Evolutionary conservation across 2,113 vertebrate species (phyloP).

Genomic region (Acanthochromis polyacanthus): DNA sequence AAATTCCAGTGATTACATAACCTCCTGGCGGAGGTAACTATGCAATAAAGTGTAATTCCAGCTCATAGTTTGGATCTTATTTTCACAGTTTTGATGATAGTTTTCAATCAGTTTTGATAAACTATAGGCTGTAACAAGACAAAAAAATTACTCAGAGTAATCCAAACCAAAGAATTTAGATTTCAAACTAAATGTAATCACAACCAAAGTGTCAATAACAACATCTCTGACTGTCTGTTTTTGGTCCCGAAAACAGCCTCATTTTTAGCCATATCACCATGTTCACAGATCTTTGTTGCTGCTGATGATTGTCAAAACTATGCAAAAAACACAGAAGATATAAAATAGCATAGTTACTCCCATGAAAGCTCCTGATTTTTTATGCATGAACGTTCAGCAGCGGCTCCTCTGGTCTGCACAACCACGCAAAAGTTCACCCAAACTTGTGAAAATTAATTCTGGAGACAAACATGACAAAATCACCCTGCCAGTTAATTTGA

Average conservation of each 20-base stretch:
- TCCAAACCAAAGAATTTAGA: background rate
- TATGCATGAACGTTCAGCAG: background rate
- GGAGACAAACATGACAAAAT: constrained; percentile 14
- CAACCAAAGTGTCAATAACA: background rate
- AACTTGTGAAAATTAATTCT: constrained; percentile 15
- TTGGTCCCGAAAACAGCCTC: background rate
- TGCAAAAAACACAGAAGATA: background rate
- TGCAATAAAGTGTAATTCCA: too few species aligned
- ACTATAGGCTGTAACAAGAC: too few species aligned
- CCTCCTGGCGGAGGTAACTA: too few species aligned
- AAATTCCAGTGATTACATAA: too few species aligned
- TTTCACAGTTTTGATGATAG: background rate
- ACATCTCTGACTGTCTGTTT: background rate
- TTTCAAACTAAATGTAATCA: background rate
- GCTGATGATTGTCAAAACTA: too few species aligned
- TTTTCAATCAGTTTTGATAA: background rate
- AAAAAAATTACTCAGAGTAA: too few species aligned
- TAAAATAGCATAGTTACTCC: background rate
- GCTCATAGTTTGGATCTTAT: too few species aligned
- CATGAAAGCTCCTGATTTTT: background rate
- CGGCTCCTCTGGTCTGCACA: background rate
- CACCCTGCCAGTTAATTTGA: constrained; percentile 5
- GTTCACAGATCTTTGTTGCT: background rate
- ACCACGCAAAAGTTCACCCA: background rate
- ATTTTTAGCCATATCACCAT: background rate